phyloP scores from a whole-genome alignment of 1,140 invertebrate genomes.

The Nasonia giraulti region DNA sequence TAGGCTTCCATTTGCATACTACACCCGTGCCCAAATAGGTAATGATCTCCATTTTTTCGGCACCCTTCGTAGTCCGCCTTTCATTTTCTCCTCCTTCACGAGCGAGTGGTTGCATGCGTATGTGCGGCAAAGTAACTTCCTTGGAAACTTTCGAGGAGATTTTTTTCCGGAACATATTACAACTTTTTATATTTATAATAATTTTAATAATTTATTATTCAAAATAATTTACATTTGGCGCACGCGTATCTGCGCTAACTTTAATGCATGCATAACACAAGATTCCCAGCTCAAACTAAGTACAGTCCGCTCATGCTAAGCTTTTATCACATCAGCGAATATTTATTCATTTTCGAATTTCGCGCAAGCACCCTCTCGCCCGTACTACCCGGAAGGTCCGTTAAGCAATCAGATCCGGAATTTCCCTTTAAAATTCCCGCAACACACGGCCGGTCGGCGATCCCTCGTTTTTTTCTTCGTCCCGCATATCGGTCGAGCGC shows the following conservation, averaged over 20 bases:
- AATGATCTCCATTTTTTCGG: constrained; percentile 38
- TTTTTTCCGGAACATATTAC: too few relatives aligned
- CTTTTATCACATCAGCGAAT: too few relatives aligned
- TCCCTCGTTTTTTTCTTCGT: constrained; percentile 27
- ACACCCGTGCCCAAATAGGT: constrained; percentile 16
- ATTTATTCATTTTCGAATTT: too few relatives aligned
- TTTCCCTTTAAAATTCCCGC: constrained; percentile 37
- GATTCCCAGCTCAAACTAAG: too few relatives aligned
- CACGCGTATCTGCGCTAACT: not conserved
- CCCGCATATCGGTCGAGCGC: not conserved
- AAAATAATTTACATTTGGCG: not conserved
- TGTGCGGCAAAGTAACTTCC: too few relatives aligned
- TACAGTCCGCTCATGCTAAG: too few relatives aligned
- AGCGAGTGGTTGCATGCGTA: too few relatives aligned
- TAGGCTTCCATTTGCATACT: constrained; percentile 36
- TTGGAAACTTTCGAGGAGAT: too few relatives aligned
- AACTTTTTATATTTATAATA: too few relatives aligned
- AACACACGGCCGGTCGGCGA: too few relatives aligned
- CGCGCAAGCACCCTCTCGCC: not conserved
- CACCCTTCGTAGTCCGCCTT: not conserved
- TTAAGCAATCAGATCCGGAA: constrained; percentile 22
- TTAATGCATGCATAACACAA: not conserved
- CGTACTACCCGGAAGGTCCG: not conserved
- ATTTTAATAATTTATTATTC: too few relatives aligned
- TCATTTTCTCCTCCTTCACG: not conserved